Percentiles rank a stretch among this genome's conserved stretches.
These are phyloP conservation scores for Triops longicaudatus DNA, from an alignment of 1,140 invertebrate genomes.

Conservation along the genomic window DNA sequence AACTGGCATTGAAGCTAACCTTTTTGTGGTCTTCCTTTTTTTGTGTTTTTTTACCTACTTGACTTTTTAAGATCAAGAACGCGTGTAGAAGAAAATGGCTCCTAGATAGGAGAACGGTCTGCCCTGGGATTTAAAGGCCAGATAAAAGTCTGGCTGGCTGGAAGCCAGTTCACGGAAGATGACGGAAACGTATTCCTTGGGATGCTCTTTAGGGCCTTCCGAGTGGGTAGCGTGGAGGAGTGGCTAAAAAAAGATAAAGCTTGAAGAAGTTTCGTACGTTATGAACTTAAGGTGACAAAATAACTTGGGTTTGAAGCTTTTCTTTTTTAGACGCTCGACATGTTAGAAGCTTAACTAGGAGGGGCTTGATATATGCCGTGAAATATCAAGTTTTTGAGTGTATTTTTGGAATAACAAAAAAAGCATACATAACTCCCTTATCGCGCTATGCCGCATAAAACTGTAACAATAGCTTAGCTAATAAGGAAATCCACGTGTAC, in stretches of 20 bases:
- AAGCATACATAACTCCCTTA: no score
- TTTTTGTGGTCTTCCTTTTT: no score
- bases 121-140: not conserved
- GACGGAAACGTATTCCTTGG: conserved; percentile 1
- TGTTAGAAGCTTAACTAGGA: no score
- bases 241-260: not conserved
- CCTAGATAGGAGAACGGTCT: not conserved
- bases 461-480: no score
- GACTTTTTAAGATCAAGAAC: not conserved
- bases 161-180: not conserved
- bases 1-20: no score
- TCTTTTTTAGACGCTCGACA: not conserved
- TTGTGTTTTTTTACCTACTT: not conserved
- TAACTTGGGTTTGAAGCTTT: not conserved
- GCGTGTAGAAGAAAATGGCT: not conserved
- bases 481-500: no score
- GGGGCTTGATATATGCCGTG: no score
- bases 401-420: no score
- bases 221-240: not conserved
- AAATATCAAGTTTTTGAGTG: no score
- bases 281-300: not conserved
- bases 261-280: not conserved
- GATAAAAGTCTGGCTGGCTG: not conserved
- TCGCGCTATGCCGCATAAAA: no score
- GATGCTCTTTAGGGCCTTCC: not conserved